Evolutionary conservation across 1,140 invertebrate genomes (phyloP).

Genomic region (Nephotettix cincticeps): DNA sequence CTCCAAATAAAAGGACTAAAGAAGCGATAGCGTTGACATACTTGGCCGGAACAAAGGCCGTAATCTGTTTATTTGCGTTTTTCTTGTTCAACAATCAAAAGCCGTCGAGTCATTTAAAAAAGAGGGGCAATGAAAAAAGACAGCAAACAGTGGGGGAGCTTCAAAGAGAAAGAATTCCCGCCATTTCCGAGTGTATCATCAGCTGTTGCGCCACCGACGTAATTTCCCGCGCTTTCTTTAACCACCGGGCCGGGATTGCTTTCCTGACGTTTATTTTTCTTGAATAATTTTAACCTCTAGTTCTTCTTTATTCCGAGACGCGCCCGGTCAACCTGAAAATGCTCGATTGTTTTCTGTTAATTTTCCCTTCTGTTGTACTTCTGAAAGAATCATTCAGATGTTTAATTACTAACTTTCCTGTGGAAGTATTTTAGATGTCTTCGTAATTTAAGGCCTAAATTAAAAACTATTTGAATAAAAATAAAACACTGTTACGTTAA

Average conservation of each 20-base stretch:
- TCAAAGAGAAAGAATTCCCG: slow-evolving; percentile 14
- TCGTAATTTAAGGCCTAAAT: too few species aligned
- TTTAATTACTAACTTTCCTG: too few species aligned
- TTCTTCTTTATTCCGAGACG: neutral
- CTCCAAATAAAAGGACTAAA: slow-evolving; percentile 3
- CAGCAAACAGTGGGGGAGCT: neutral
- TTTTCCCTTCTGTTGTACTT: too few species aligned
- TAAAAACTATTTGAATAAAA: too few species aligned
- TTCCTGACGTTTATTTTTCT: slow-evolving; percentile 3
- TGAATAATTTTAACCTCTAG: neutral
- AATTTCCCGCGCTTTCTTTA: slow-evolving; percentile 13
- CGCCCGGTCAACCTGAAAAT: neutral
- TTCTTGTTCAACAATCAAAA: slow-evolving; percentile 20
- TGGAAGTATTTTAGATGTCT: too few species aligned
- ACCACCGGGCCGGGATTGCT: neutral
- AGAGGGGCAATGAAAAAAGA: slow-evolving; percentile 5
- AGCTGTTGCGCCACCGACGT: slow-evolving; percentile 3
- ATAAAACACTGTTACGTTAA: too few species aligned
- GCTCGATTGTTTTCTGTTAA: slow-evolving; percentile 2
- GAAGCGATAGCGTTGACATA: slow-evolving; percentile 9
- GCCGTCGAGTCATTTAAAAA: slow-evolving; percentile 16
- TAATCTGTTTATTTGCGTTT: slow-evolving; percentile 22
- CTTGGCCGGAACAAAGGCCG: neutral
- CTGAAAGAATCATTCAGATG: too few species aligned
- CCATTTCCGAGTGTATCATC: slow-evolving; percentile 13